Conservation (phyloP, 2,888 invertebrate species). For the Aquatica leii region DNA sequence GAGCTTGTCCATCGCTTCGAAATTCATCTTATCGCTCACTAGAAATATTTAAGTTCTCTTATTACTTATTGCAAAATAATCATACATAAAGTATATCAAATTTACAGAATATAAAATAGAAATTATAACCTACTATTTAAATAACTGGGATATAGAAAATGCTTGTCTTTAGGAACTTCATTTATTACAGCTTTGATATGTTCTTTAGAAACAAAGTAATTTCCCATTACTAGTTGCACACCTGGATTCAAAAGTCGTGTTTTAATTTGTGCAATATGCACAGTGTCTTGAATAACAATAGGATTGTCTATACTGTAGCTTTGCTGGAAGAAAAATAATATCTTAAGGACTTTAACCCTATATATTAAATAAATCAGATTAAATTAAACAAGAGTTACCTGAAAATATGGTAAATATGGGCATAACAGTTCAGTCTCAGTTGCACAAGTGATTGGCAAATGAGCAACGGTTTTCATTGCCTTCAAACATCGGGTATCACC, state of each 20-base stretch:
- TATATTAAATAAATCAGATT: neutral
- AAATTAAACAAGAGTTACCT: neutral
- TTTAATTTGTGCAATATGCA: neutral
- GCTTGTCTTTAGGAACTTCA: neutral
- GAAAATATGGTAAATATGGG: neutral
- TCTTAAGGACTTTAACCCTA: no score
- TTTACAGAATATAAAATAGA: no score
- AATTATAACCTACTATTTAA: neutral
- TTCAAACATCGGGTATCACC: neutral
- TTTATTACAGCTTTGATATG: neutral
- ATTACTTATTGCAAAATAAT: no score
- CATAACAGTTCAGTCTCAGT: neutral
- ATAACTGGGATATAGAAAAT: neutral
- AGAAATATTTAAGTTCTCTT: no score
- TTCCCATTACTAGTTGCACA: neutral
- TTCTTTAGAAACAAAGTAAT: no score
- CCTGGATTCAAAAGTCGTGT: no score
- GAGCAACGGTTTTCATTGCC: neutral
- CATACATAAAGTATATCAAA: no score
- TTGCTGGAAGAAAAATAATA: no score
- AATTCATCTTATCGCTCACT: constrained; percentile 28
- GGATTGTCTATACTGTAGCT: neutral
- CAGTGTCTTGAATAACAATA: neutral
- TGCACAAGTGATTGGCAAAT: neutral
- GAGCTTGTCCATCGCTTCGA: constrained; percentile 22